phyloP scores from a whole-genome alignment of 2,797 vertebrate species.

The Liparis tanakae region DNA sequence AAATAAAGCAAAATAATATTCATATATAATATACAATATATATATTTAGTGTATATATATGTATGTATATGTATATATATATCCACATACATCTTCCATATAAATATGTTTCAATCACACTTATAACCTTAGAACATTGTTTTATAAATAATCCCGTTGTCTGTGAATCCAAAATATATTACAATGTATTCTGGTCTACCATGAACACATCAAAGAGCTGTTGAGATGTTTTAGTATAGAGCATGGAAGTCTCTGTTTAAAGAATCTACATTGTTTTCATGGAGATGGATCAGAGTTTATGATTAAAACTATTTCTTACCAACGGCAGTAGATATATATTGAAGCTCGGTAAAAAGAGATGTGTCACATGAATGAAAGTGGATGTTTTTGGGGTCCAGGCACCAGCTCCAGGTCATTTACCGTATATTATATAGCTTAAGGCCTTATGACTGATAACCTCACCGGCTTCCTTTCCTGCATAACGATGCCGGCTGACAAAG shows the following conservation, averaged over 20 bases:
- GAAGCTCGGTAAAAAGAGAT: background rate
- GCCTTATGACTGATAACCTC: slow-evolving; percentile 42
- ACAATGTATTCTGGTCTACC: background rate
- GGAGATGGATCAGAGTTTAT: too few relatives aligned
- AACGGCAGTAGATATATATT: background rate
- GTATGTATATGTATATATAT: too few relatives aligned
- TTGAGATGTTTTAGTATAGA: background rate
- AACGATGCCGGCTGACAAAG: slow-evolving; percentile 42
- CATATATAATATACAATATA: too few relatives aligned
- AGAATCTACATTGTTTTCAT: background rate
- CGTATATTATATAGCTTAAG: slow-evolving; percentile 1
- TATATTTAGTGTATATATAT: too few relatives aligned
- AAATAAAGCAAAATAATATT: too few relatives aligned
- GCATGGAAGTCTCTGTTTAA: background rate
- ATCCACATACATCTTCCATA: too few relatives aligned
- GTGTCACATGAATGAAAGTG: background rate
- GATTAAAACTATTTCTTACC: background rate
- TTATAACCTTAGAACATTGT: too few relatives aligned
- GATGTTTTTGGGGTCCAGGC: background rate
- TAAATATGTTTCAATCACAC: too few relatives aligned
- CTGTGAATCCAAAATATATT: background rate
- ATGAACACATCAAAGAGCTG: background rate
- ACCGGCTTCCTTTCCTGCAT: slow-evolving; percentile 26
- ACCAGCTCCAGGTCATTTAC: slow-evolving; percentile 7
- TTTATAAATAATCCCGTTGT: too few relatives aligned